Evolutionary conservation across 92 coral and sea anemone species (phyloP).

Genomic region (Nematostella vectensis): DNA sequence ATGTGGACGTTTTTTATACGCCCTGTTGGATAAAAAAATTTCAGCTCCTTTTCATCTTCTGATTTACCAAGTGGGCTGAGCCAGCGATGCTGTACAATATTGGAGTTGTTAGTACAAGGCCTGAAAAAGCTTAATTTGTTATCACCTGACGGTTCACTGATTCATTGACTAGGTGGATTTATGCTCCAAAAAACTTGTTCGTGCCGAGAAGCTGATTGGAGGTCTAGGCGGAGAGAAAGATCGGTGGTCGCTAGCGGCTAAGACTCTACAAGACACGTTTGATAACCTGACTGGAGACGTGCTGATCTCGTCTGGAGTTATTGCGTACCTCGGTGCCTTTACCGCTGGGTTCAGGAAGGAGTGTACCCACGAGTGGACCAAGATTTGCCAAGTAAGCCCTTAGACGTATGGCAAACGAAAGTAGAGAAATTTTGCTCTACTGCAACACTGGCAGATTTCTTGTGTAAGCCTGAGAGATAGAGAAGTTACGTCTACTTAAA

Average conservation of each 20-base stretch:
- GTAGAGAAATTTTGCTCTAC: too few species aligned
- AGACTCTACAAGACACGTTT: constrained; percentile 76
- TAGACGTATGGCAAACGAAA: too few species aligned
- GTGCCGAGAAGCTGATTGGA: constrained; percentile 96
- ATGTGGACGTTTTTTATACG: too few species aligned
- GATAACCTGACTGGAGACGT: constrained; percentile 98
- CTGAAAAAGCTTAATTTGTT: too few species aligned
- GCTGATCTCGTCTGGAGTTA: constrained; percentile 95
- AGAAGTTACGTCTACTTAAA: too few species aligned
- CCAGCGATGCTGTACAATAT: too few species aligned
- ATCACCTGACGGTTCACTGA: too few species aligned
- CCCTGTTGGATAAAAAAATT: too few species aligned
- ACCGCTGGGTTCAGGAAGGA: constrained; percentile 94
- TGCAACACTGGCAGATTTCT: not conserved
- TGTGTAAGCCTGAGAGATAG: too few species aligned
- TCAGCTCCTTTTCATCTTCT: too few species aligned
- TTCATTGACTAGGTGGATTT: constrained; percentile 96
- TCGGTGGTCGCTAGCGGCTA: constrained; percentile 97
- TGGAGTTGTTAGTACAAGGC: too few species aligned
- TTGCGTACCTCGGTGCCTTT: constrained; percentile 96
- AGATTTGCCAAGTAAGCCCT: constrained; percentile 84
- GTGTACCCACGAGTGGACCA: constrained; percentile 94
- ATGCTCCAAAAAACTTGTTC: constrained; percentile 92
- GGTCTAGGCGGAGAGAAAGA: constrained; percentile 99
- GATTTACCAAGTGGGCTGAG: too few species aligned